A percentile compares a stretch with the other conserved stretches of the same genome.
These are phyloP conservation scores for Acleris emargana DNA, from an alignment of 2,888 invertebrate genomes.

Conservation along the genomic window DNA sequence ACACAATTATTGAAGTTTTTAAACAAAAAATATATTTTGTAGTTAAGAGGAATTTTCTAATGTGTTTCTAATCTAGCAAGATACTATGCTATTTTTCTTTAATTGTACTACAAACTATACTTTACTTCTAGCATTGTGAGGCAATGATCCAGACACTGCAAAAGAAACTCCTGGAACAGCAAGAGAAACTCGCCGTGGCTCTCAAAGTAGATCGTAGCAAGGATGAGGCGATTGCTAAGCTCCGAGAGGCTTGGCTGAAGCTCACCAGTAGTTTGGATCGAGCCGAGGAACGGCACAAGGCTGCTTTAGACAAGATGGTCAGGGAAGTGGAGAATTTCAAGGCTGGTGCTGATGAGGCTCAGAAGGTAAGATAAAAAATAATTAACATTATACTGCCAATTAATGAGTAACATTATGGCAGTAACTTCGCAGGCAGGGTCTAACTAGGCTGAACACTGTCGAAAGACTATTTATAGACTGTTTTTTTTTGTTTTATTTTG, in stretches of 20 bases:
- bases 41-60: no score
- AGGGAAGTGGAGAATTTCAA: conserved; percentile 79
- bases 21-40: no score
- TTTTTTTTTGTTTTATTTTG: no score
- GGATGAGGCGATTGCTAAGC: conserved; percentile 86
- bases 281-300: conserved; percentile 75
- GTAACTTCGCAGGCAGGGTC: no score
- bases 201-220: conserved; percentile 90
- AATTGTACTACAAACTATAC: no score
- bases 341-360: conserved; percentile 69
- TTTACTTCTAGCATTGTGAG: conserved; percentile 87
- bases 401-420: neutral
- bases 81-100: no score
- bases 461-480: no score
- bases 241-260: conserved; percentile 86
- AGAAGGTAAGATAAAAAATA: conserved; percentile 58
- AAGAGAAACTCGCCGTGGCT: conserved; percentile 91
- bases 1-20: no score
- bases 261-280: conserved; percentile 71
- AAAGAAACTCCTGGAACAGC: conserved; percentile 88
- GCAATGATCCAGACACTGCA: conserved; percentile 89
- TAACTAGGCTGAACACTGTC: no score
- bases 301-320: conserved; percentile 75
- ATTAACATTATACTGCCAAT: neutral
- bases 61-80: no score